Base-by-base conservation (phyloP, 1,140 invertebrate species). In the Micrasema minimum region DNA sequence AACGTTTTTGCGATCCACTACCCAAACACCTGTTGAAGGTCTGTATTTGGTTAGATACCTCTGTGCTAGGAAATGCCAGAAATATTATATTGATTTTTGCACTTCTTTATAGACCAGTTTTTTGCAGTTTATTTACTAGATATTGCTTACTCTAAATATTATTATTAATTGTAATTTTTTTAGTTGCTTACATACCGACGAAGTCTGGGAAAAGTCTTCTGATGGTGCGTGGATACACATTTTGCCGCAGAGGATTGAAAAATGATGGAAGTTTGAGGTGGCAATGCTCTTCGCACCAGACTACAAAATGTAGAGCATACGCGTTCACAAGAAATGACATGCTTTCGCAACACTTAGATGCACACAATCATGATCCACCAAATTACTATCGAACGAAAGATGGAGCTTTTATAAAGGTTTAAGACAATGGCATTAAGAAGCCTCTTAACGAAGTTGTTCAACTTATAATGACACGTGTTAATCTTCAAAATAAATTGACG, bases 271-370 rank as follows among this genome's bases (percentile, higher is more conserved):
- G 23, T 2, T 10, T 18, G 14, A 53, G 62, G 14, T 71, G 59
- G 69, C 5, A 45, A 26, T 71, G 68, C 31, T 71, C 62, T 10
- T 46, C 59, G n/a, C 20, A 71, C 11, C 22, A 59, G 14, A 37
- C 16, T n/a, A 64, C 23, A 14, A 10, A 43, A 1, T 71, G 69
- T 35, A 18, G 48, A 18, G 68, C 45, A 20, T 22, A 20, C n/a
- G 68, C 50, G n/a, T 64, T 23, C 22, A 70, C 57, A 12, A 37
- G 23, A 16, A 35, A 51, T 14, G 46, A 43, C n/a, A 22, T 16
- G 2, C 3, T 70, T n/a, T 31, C 51, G 0, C 5, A 4, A 4
- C n/a, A n/a, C 14, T 50, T n/a, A 10, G 38, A 23, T 3, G 16
- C 18, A 11, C 68, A 70, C 22, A 70, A 70, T 23, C 68, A 70